Conservation (phyloP, 2,113 vertebrate species). For the Xerus inauris region DNA sequence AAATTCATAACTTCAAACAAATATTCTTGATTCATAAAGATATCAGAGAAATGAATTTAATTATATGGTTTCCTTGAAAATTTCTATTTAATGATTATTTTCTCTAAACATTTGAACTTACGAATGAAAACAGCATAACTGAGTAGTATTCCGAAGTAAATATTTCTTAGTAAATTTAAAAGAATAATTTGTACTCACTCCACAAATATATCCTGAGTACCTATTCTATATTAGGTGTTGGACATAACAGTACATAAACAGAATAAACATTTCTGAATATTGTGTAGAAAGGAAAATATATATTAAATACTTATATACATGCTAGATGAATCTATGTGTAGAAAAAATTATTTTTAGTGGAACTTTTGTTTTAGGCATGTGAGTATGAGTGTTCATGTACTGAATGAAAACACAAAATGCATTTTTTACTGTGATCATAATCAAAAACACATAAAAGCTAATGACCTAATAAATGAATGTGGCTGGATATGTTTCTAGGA, state of each 20-base stretch:
- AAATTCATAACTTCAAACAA: not conserved
- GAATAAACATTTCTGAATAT: not conserved
- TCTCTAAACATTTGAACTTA: not conserved
- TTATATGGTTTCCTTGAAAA: not conserved
- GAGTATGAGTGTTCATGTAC: not conserved
- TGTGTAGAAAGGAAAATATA: not conserved
- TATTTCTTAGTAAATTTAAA: not conserved
- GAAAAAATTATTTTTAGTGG: not conserved
- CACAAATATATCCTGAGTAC: not conserved
- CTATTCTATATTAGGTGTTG: not conserved
- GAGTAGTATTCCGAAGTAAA: not conserved
- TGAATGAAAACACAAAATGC: not conserved
- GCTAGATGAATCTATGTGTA: not conserved
- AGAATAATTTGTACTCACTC: not conserved
- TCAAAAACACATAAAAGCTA: not conserved
- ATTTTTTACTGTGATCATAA: not conserved
- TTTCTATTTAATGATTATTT: not conserved
- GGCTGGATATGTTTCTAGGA: not conserved
- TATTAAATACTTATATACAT: not conserved
- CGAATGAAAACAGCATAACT: not conserved
- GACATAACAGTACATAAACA: not conserved
- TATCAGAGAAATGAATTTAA: not conserved
- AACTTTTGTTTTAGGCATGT: not conserved
- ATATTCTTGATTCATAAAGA: not conserved
- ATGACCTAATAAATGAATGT: not conserved